Base-by-base conservation (phyloP, 2,888 invertebrate genomes). In the Acanthopleura granulata region DNA sequence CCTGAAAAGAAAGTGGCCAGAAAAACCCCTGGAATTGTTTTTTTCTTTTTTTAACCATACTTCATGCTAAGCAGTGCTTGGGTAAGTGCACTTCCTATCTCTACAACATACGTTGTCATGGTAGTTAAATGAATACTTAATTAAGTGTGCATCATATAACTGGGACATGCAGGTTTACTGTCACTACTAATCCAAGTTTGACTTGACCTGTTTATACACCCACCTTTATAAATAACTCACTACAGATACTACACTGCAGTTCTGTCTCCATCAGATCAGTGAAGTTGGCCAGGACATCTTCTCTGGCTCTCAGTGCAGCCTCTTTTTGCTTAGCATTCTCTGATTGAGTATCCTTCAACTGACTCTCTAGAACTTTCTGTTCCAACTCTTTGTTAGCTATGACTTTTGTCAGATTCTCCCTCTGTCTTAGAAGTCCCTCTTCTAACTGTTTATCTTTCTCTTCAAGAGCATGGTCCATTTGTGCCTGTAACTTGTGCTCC, bases 201-300 rank as follows among this genome's bases (percentile, higher is more conserved):
- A 9, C 40, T 40, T 6, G 40, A 40, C 40, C 40, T 40, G 9
- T 40, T 40, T 9, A 40, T 40, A 9, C 9, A 6, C 9, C 40
- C 72, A 90, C 92, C 86, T 92, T 91, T 0, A 95, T 92, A 87
- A 95, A 94, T 14, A 95, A 91, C 88, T 95, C 95, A 29, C 93
- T 93, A 85, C 95, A 95, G 74, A 95, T 93, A 79, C 93, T 93
- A 88, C 95, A 95, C 82, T 94, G 94, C 40, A 95, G 90, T 86
- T 95, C 95, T 27, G 87, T 86, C 76, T 89, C 89, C 86, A 89
- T 85, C 25, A 89, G 80, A 49, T 88, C 85, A 51, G 87, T 84
- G 79, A 89, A 88, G 75, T 87, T 86, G 14, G 85, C 77, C 9
- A 89, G 79, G 9, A 89, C 80, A 72, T 87, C 85, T 57, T 87